Conservation (phyloP, 2,113 vertebrate species). For the Anthoscopus minutus region DNA sequence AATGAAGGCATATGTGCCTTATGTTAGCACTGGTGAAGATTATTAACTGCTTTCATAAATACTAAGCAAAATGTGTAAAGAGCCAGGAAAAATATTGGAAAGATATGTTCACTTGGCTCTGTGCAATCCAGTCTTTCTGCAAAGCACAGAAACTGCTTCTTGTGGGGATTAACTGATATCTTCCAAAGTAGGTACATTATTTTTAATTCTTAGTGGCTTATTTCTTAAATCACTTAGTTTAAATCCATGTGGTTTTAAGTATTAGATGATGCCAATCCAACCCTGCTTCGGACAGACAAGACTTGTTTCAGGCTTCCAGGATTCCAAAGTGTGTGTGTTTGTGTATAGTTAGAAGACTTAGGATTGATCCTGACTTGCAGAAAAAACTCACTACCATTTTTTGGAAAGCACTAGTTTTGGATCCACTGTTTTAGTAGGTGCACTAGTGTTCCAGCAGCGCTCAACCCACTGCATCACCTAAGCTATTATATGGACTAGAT, state of each 20-base stretch:
- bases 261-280: neutral
- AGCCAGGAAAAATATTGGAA: slow-evolving; percentile 31
- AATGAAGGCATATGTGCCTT: neutral
- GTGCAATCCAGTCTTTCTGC: neutral
- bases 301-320: neutral
- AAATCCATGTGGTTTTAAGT: neutral
- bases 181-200: neutral
- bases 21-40: neutral
- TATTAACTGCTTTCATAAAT: neutral
- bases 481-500: neutral
- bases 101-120: neutral
- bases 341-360: neutral
- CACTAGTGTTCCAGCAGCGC: neutral
- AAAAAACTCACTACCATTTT: neutral
- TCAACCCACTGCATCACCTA: neutral
- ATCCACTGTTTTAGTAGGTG: neutral
- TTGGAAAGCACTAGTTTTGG: neutral
- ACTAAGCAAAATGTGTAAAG: neutral
- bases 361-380: neutral
- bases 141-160: neutral
- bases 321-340: neutral
- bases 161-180: neutral
- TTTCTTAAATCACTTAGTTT: neutral
- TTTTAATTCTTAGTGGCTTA: neutral
- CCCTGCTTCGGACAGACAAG: neutral